These are phyloP conservation scores for Conopomorpha cramerella DNA, from an alignment of 1,140 invertebrate genomes.

Conservation along the genomic window DNA sequence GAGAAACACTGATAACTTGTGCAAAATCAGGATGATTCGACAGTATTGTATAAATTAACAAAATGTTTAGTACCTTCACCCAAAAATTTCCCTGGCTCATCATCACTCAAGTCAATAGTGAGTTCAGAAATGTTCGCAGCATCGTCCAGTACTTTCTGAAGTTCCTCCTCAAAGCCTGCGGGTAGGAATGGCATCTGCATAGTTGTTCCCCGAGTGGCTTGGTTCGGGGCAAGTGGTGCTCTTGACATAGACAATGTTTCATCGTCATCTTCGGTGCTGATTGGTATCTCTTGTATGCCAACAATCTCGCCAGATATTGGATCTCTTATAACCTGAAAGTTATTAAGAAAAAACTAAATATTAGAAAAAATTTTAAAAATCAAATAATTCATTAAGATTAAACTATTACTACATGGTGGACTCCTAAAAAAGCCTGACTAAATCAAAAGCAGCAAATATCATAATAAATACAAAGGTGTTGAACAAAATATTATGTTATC, in stretches of 20 bases:
- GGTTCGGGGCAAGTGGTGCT: slow-evolving; percentile 42
- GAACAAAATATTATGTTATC: too few relatives aligned
- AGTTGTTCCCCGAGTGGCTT: slow-evolving; percentile 41
- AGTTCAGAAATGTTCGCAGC: slow-evolving; percentile 17
- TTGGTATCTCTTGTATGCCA: slow-evolving; percentile 37
- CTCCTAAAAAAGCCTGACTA: too few relatives aligned
- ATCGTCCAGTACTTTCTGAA: slow-evolving; percentile 32
- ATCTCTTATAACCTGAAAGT: slow-evolving; percentile 32
- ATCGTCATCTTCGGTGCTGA: slow-evolving; percentile 40
- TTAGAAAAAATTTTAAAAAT: too few relatives aligned
- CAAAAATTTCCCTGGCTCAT: slow-evolving; percentile 46
- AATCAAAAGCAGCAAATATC: too few relatives aligned
- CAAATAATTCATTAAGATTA: too few relatives aligned
- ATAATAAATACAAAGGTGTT: too few relatives aligned
- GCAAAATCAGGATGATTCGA: too few relatives aligned
- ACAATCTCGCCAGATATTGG: slow-evolving; percentile 39
- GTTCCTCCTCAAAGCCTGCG: slow-evolving; percentile 50
- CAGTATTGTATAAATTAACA: too few relatives aligned
- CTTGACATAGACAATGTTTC: slow-evolving; percentile 47
- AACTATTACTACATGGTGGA: too few relatives aligned
- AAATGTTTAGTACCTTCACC: slow-evolving; percentile 52
- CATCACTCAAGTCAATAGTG: slow-evolving; percentile 26
- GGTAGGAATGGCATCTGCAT: slow-evolving; percentile 50
- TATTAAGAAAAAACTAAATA: too few relatives aligned
- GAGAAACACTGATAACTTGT: too few relatives aligned